These are phyloP conservation scores for Cirrhinus molitorella DNA, from an alignment of 2,797 vertebrate species.

Conservation along the genomic window DNA sequence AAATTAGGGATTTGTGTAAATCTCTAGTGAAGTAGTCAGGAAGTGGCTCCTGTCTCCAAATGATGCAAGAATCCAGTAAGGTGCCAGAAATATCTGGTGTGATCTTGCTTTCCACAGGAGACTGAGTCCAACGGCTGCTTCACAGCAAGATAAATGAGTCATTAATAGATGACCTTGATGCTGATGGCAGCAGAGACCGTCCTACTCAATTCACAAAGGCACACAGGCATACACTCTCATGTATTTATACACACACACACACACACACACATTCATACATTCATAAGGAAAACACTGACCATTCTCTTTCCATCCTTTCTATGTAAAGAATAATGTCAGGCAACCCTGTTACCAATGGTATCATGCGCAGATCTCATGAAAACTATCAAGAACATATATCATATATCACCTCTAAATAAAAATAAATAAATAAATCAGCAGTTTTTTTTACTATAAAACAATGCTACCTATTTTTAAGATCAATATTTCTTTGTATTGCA, in stretches of 20 bases:
- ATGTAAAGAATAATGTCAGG: background rate
- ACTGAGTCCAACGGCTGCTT: constrained; percentile 43
- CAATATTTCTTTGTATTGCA: too few relatives aligned
- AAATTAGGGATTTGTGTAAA: constrained; percentile 5
- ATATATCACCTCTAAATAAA: background rate
- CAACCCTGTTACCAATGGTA: background rate
- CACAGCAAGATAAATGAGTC: constrained; percentile 59
- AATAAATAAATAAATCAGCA: background rate
- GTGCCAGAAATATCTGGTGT: constrained; percentile 50
- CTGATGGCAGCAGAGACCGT: constrained; percentile 56
- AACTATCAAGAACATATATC: background rate
- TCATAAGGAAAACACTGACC: background rate
- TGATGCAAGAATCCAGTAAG: constrained; percentile 16
- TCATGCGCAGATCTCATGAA: background rate
- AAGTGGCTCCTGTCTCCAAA: constrained; percentile 16
- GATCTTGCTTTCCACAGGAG: constrained; percentile 54
- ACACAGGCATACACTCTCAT: constrained; percentile 7
- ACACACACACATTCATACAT: background rate
- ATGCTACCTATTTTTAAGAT: too few relatives aligned
- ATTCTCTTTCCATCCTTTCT: background rate
- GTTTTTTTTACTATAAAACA: background rate
- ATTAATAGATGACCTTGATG: constrained; percentile 64
- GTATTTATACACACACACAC: background rate
- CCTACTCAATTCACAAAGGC: constrained; percentile 37
- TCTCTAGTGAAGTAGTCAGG: constrained; percentile 20